Conservation (phyloP, 2,888 invertebrate species). For the Pantelozetes paolii region DNA sequence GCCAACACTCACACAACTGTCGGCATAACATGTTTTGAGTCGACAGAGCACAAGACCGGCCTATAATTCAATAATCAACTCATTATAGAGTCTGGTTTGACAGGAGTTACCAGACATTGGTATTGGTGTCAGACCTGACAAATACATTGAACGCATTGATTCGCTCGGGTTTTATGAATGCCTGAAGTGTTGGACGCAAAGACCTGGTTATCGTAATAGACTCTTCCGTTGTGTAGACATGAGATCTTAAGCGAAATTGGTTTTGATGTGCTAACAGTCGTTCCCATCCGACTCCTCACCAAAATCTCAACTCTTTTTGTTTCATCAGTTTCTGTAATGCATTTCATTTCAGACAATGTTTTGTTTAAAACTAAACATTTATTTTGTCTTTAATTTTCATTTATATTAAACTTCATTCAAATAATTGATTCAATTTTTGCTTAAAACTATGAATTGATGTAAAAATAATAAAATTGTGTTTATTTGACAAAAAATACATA, state of each 20-base stretch:
- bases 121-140: slow-evolving; percentile 51
- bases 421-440: too few relatives aligned
- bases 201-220: slow-evolving; percentile 53
- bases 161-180: slow-evolving; percentile 50
- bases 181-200: slow-evolving; percentile 54
- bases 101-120: background rate
- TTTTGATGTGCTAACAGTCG: background rate
- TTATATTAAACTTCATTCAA: too few relatives aligned
- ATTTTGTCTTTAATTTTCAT: too few relatives aligned
- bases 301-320: slow-evolving; percentile 13
- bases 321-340: background rate
- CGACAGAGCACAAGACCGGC: slow-evolving; percentile 53
- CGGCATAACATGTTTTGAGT: slow-evolving; percentile 52
- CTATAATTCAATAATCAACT: slow-evolving; percentile 48
- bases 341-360: background rate
- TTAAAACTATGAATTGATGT: too few relatives aligned
- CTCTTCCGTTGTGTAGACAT: slow-evolving; percentile 52
- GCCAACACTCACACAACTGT: slow-evolving; percentile 41
- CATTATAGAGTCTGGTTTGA: slow-evolving; percentile 6
- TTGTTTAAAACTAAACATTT: background rate
- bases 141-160: slow-evolving; percentile 55
- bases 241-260: slow-evolving; percentile 39
- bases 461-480: too few relatives aligned
- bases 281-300: background rate
- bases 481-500: too few relatives aligned